Conservation (phyloP, 2,888 invertebrate species). For the Philaethria dido region DNA sequence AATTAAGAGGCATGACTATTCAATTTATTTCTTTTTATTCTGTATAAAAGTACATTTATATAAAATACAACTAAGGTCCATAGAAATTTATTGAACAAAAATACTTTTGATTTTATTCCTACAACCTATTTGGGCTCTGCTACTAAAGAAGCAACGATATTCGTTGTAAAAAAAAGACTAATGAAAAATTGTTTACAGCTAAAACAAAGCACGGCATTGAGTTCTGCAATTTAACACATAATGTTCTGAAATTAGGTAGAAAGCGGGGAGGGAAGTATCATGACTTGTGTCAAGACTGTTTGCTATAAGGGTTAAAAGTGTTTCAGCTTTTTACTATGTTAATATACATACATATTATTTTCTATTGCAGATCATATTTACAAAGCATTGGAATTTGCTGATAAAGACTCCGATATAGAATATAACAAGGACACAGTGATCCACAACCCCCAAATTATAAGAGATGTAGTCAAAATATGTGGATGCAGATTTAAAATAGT, state of each 20-base stretch:
- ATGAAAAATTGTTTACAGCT: too few relatives aligned
- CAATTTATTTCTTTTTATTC: not conserved
- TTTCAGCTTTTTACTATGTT: too few relatives aligned
- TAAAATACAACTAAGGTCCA: too few relatives aligned
- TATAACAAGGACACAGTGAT: conserved; percentile 84
- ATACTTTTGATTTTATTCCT: not conserved
- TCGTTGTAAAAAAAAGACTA: too few relatives aligned
- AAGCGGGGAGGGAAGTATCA: too few relatives aligned
- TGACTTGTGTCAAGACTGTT: too few relatives aligned
- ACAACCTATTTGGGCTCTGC: too few relatives aligned
- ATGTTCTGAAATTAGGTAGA: too few relatives aligned
- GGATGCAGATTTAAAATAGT: conserved; percentile 86
- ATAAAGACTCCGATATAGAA: conserved; percentile 78
- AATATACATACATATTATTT: too few relatives aligned
- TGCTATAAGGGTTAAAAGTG: too few relatives aligned
- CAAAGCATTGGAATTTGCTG: conserved; percentile 87
- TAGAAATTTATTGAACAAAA: not conserved
- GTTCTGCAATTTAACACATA: not conserved
- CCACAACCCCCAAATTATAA: conserved; percentile 85
- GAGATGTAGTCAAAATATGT: conserved; percentile 87
- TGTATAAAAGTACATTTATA: not conserved
- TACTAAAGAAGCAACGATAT: too few relatives aligned
- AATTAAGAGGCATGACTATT: not conserved
- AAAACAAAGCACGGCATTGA: not conserved
- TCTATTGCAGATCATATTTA: conserved; percentile 67